Evolutionary conservation across 1,140 invertebrate genomes (phyloP).

Genomic region (Ceratosolen solmsi): DNA sequence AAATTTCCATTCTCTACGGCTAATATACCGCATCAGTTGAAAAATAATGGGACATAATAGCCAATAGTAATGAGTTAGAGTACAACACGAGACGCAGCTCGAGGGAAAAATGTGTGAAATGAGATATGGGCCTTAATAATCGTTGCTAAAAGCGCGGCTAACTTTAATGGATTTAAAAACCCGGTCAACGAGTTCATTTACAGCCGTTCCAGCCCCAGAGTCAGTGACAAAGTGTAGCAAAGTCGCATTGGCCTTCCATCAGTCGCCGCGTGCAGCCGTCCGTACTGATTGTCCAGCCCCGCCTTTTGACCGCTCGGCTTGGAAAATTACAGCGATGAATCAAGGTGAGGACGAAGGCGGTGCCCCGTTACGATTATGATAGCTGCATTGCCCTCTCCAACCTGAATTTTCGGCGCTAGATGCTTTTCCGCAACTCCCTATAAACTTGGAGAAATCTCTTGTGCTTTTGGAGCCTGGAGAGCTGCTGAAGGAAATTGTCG

Average conservation of each 20-base stretch:
- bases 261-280: neutral
- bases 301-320: neutral
- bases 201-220: neutral
- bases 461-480: neutral
- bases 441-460: neutral
- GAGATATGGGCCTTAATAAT: neutral
- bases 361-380: neutral
- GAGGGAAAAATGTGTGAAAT: neutral
- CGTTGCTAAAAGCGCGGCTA: neutral
- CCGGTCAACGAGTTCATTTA: slow-evolving; percentile 24
- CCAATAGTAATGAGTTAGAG: no score
- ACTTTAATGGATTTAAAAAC: slow-evolving; percentile 26
- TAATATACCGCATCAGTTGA: no score
- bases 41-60: no score
- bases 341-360: neutral
- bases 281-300: neutral
- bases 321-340: slow-evolving; percentile 27
- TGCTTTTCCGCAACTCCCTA: no score
- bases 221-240: neutral
- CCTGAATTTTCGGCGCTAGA: neutral
- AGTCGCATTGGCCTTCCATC: slow-evolving; percentile 3
- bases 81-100: no score
- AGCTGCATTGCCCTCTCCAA: no score
- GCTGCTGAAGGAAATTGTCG: no score
- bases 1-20: no score